Percentiles rank a stretch among this genome's conserved stretches.
phyloP scores from a whole-genome alignment of 2,888 invertebrate species.

The Synergus japonicus region DNA sequence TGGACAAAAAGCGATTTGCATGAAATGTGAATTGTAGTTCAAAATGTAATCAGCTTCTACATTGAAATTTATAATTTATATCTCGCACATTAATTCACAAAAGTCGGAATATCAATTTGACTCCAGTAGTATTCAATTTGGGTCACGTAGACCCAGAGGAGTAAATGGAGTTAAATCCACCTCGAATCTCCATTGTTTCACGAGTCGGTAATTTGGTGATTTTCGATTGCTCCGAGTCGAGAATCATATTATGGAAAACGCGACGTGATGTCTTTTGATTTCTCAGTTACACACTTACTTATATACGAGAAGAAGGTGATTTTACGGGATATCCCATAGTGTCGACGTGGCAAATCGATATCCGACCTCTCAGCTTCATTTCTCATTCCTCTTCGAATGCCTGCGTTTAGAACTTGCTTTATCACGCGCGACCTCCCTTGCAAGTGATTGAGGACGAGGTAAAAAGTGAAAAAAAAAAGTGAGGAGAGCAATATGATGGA shows the following conservation, averaged over 20 bases:
- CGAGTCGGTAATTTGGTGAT: neutral
- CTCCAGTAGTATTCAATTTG: neutral
- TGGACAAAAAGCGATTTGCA: neutral
- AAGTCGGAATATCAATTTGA: neutral
- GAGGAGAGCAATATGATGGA: neutral
- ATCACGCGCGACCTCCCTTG: constrained; percentile 22
- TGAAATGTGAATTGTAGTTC: neutral
- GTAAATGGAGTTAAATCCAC: neutral
- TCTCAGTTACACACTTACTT: constrained; percentile 62
- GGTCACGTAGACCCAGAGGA: constrained; percentile 6
- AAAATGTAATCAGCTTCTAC: neutral
- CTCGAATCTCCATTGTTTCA: neutral
- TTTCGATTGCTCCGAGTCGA: neutral
- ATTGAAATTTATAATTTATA: neutral
- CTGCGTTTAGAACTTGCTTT: constrained; percentile 53
- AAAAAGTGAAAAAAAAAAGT: neutral
- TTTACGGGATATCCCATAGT: constrained; percentile 60
- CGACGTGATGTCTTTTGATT: constrained; percentile 65
- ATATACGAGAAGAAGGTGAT: constrained; percentile 54
- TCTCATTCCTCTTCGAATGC: constrained; percentile 57
- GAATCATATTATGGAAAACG: constrained; percentile 1
- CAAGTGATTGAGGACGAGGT: constrained; percentile 1
- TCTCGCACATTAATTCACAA: neutral
- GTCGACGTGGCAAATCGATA: constrained; percentile 70
- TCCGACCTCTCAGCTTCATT: constrained; percentile 55